A percentile compares a stretch with the other conserved stretches of the same genome.
phyloP scores from a whole-genome alignment of 2,888 invertebrate species.

The Brachynemurus nebulosus region DNA sequence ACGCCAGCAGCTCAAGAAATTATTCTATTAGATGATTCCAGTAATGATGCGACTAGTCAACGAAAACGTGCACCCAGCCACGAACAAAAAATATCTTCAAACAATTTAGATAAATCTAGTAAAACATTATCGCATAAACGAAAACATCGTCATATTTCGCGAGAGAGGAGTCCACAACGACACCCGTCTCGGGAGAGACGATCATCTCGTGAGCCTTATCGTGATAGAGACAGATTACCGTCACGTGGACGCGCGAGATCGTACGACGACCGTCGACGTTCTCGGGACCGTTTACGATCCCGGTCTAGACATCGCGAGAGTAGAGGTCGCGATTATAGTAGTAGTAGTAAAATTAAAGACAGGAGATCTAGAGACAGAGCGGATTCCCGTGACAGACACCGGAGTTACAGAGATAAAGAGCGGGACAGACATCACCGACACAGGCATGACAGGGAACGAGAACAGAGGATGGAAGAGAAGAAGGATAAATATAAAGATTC shows the following conservation, averaged over 20 bases:
- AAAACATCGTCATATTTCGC: constrained; percentile 11
- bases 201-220: constrained; percentile 15
- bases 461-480: constrained; percentile 25
- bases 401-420: constrained; percentile 19
- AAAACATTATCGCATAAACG: constrained; percentile 11
- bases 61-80: constrained; percentile 31
- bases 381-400: constrained; percentile 18
- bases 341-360: constrained; percentile 24
- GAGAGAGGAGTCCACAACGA: constrained; percentile 14
- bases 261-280: constrained; percentile 23
- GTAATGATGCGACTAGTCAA: background rate
- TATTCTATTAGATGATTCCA: constrained; percentile 38
- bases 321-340: constrained; percentile 22
- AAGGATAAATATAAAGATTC: constrained; percentile 55
- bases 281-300: constrained; percentile 26
- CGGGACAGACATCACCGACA: constrained; percentile 14
- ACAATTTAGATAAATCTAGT: constrained; percentile 21
- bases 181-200: constrained; percentile 27
- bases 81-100: constrained; percentile 30
- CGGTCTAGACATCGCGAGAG: constrained; percentile 25
- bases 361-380: constrained; percentile 16
- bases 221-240: constrained; percentile 28
- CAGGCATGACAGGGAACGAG: constrained; percentile 18
- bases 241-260: constrained; percentile 31
- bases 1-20: constrained; percentile 36